phyloP scores from a whole-genome alignment of 2,797 vertebrate species.

The Cheirogaleus major region DNA sequence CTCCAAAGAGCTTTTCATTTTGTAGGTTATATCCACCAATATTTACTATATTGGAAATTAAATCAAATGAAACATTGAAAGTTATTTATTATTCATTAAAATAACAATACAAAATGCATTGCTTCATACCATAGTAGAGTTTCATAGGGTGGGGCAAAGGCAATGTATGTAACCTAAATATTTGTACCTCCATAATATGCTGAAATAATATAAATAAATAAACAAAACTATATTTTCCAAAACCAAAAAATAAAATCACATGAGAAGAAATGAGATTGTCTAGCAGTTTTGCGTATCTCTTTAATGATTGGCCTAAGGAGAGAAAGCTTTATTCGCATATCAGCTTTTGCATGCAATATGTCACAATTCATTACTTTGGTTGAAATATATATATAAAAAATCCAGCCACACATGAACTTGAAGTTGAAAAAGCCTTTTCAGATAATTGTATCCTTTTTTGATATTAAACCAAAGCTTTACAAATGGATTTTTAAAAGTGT shows the following conservation, averaged over 20 bases:
- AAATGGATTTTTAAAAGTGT: background rate
- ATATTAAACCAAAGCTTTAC: background rate
- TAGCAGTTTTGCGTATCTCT: background rate
- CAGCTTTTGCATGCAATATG: background rate
- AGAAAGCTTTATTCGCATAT: background rate
- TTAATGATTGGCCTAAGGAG: background rate
- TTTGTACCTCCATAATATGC: too few relatives aligned
- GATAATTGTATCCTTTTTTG: background rate
- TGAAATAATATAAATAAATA: background rate
- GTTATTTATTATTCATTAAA: background rate
- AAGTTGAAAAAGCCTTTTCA: background rate
- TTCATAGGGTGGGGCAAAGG: background rate
- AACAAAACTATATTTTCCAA: background rate
- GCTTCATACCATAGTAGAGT: background rate
- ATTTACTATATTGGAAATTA: background rate
- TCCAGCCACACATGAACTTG: background rate
- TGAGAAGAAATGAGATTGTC: background rate
- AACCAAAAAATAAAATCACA: background rate
- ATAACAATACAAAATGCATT: background rate
- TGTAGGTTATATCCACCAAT: background rate
- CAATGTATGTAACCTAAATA: too few relatives aligned
- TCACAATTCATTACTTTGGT: background rate
- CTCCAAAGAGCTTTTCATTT: background rate
- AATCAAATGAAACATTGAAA: background rate
- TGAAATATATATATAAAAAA: background rate